Base-by-base conservation (phyloP, 2,113 vertebrate genomes). In the Trochalopteron elliotii region DNA sequence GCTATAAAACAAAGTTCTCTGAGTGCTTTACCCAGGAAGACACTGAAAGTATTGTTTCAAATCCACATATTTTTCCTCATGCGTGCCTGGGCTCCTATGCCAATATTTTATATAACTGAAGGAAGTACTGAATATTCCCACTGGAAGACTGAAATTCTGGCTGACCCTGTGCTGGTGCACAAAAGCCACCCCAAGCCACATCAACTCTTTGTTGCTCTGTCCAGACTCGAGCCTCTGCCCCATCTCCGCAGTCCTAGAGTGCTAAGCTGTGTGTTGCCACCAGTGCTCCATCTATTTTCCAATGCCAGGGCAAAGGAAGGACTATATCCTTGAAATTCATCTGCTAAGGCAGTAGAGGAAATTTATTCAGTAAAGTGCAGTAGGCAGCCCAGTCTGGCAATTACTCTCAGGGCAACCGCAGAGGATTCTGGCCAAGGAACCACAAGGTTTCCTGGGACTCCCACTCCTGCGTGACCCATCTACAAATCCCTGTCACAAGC, bases 1-100 rank as follows among this genome's bases (percentile, higher is more conserved):
- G 86, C 95, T 91, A 97, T 97, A 97, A 97, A 96, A 92, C 88
- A 69, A 97, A 93, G 93, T 89, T 92, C 91, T n/a, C n/a, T n/a
- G n/a, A n/a, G n/a, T n/a, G n/a, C n/a, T n/a, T n/a, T n/a, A n/a
- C n/a, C n/a, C n/a, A n/a, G n/a, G n/a, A n/a, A n/a, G 93, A 97
- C 96, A 96, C 95, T 94, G 91, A 59, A 96, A 95, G 96, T 75
- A 97, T 97, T 96, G 94, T 97, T 96, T 95, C 22, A 0, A 92
- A 94, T 95, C 65, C 93, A 93, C 93, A 82, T 95, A 89, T 90
- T 96, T 96, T 97, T 89, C 95, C 68, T 89, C 72, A 91, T 95
- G 94, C 56, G 44, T 97, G 95, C 94, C 86, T 95, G 77, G 72
- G 47, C 72, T 94, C 82, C 76, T 44, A 80, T 92, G 93, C 94